Percentiles rank a stretch among this genome's conserved stretches.
These are phyloP conservation scores for Stichodactyla helianthus DNA, from an alignment of 64 coral and sea anemone species.

Conservation along the genomic window DNA sequence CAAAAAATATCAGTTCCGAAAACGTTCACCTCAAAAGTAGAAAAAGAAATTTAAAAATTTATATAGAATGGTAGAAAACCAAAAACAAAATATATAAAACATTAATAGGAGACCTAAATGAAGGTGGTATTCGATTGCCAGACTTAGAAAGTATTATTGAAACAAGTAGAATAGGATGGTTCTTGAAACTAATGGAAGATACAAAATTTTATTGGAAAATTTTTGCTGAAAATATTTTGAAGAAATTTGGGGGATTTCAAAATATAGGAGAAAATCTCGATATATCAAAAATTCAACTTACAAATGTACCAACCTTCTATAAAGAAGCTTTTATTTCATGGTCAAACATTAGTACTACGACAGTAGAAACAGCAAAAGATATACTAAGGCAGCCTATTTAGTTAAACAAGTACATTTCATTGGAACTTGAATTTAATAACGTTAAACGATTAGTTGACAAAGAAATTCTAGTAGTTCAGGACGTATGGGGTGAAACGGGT, in stretches of 20 bases:
- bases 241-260: no score
- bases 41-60: no score
- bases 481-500: background rate
- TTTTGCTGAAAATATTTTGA: no score
- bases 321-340: background rate
- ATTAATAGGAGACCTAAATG: background rate
- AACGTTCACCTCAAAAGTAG: background rate
- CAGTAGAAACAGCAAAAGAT: background rate
- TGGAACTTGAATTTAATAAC: background rate
- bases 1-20: background rate
- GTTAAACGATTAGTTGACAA: background rate
- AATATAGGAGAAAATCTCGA: no score
- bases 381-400: no score
- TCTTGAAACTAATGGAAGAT: no score
- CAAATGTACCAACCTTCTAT: background rate
- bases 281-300: background rate
- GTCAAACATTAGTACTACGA: background rate
- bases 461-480: conserved; percentile 5
- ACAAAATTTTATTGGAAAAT: no score
- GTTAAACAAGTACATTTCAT: conserved; percentile 8
- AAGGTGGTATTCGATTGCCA: no score
- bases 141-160: no score
- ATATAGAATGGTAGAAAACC: no score
- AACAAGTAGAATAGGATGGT: no score
- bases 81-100: no score